phyloP scores from a whole-genome alignment of 2,888 invertebrate species.

The Sinhomidia bicolor region DNA sequence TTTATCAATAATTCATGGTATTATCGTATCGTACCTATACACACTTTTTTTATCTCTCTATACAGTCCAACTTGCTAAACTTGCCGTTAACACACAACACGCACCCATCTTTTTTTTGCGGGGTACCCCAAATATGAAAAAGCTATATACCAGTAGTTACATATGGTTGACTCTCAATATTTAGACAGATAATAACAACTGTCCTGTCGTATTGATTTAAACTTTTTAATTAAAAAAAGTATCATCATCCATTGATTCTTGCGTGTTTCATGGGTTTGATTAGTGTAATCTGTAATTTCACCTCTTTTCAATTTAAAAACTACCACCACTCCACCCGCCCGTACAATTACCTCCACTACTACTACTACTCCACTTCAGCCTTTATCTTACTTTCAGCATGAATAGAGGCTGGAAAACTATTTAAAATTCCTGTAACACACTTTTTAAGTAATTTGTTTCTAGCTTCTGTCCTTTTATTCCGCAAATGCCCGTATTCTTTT shows the following conservation, averaged over 20 bases:
- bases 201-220: not conserved
- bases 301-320: too few species aligned
- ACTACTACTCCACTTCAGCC: too few species aligned
- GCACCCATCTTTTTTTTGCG: too few species aligned
- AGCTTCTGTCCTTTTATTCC: not conserved
- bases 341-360: not conserved
- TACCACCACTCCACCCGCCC: not conserved
- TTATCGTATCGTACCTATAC: not conserved
- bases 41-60: not conserved
- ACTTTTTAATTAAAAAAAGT: conserved; percentile 41
- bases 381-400: too few species aligned
- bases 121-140: too few species aligned
- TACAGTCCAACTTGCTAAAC: not conserved
- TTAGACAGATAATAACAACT: not conserved
- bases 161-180: too few species aligned
- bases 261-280: too few species aligned
- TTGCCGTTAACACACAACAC: too few species aligned
- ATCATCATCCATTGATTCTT: not conserved
- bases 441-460: not conserved
- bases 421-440: not conserved
- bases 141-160: too few species aligned
- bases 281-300: not conserved
- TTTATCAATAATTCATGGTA: conserved; percentile 36
- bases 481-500: not conserved
- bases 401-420: not conserved